phyloP scores from a whole-genome alignment of 2,888 invertebrate genomes.

The Idaea biselata region DNA sequence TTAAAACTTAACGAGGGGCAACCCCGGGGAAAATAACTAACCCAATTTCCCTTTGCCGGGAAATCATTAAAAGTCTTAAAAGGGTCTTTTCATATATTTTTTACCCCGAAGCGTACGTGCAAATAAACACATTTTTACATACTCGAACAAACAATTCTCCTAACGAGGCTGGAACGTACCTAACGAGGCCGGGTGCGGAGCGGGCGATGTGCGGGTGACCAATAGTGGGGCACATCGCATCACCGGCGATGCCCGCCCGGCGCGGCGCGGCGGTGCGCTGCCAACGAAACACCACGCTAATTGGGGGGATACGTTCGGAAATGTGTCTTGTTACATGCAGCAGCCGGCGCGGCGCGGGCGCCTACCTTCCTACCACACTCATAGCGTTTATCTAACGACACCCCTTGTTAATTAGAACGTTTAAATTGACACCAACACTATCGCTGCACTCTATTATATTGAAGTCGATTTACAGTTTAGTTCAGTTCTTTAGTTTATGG shows the following conservation, averaged over 20 bases:
- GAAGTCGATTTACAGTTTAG: too few species aligned
- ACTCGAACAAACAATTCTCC: constrained; percentile 80
- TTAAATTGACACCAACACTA: constrained; percentile 56
- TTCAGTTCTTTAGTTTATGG: too few species aligned
- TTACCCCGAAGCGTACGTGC: constrained; percentile 78
- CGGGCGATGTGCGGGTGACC: constrained; percentile 34
- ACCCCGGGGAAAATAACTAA: constrained; percentile 80
- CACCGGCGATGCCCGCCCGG: constrained; percentile 23
- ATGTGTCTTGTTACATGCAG: constrained; percentile 66
- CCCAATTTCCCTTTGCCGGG: constrained; percentile 81
- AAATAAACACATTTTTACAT: constrained; percentile 81
- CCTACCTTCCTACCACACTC: constrained; percentile 47
- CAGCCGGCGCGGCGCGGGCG: constrained; percentile 42
- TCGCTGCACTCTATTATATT: too few species aligned
- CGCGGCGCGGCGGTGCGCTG: constrained; percentile 35
- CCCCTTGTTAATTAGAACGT: constrained; percentile 65
- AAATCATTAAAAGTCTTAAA: constrained; percentile 82
- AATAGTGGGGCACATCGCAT: constrained; percentile 18
- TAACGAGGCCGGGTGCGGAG: constrained; percentile 63
- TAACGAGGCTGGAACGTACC: constrained; percentile 76
- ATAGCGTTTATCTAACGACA: constrained; percentile 46
- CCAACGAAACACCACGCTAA: constrained; percentile 49
- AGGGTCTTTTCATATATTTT: constrained; percentile 80
- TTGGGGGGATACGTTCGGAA: constrained; percentile 73
- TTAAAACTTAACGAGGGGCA: constrained; percentile 81